Evolutionary conservation across 2,797 vertebrate genomes (phyloP), one percentile per base, ranked within the genome.

Genomic region (Peromyscus melanophrys): DNA sequence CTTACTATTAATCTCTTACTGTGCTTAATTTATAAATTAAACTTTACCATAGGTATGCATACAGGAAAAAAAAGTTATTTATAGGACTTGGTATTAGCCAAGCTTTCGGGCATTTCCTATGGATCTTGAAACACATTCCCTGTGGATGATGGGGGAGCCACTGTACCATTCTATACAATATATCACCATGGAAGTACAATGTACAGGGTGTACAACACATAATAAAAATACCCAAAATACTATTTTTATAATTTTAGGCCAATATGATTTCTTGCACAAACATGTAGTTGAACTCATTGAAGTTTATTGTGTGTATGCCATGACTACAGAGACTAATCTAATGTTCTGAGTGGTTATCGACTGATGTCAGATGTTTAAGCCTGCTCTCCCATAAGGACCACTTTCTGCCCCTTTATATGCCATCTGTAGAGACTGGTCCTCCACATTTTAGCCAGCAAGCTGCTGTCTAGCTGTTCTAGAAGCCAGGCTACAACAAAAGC

Each of bases 181-280:
- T 21, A 29, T 29, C 59, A 63, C 19, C 46, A 43, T 23, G 67
- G 77, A 87, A 83, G 80, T 59, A 85, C 46, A 59, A 55, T 77
- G 27, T 73, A 82, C 40, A 92, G 40, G 89, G 88, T 31, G 4
- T 11, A 88, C 21, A 71, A 43, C 49, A 73, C 52, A 78, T 65
- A 87, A 86, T 55, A 63, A 88, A 96, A 93, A 92, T 57, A 81
- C 0, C 78, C 52, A 75, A 94, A 92, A 88, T 84, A 82, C 69
- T 81, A 43, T 63, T 89, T 90, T 95, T 52, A 75, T 4, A 29
- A 55, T 73, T 94, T 94, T 75, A 86, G 78, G 57, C n/a, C 75
- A 87, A 49, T 81, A 27, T 69, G 59, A 59, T 92, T 55, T 31
- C 59, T 77, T 49, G 40, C 9, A 71, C 61, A 78, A 90, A 40